Evolutionary conservation across 2,888 invertebrate species (phyloP), one percentile per base, ranked within the genome.

Genomic region (Kuschelorhynchus macadamiae): DNA sequence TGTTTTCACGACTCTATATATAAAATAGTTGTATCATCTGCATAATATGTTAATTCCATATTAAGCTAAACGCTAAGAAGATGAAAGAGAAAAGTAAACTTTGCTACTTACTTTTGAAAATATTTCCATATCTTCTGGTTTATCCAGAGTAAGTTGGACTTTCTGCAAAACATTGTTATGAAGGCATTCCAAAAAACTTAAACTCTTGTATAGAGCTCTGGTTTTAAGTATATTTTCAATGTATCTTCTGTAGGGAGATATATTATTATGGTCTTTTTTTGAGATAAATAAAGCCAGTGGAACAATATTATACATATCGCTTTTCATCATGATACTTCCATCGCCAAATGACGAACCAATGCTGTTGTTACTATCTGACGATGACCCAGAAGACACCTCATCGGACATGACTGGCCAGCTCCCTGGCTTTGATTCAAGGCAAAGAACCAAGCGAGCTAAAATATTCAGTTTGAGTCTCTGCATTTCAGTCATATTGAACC

Each of bases 401-500:
- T 77, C 75, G 7, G 71, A 73, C 53, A 73, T 64, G 0, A 77
- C 52, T 3, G 79, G 79, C 80, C 81, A 81, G 36, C 76, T 74
- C 17, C 72, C 77, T 25, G 76, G 74, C 70, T 80, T 82, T 53
- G 77, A 78, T 53, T 82, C 80, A 36, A 81, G 68, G 47, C 78
- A 85, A 81, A 81, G 85, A 70, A 93, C 63, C 76, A 93, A 86
- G 79, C 89, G 89, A 0, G 91, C 90, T 76, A 94, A 84, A 68
- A 93, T 90, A 69, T 91, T 86, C 72, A 97, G 84, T 82, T 94
- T 95, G 57, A 95, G 86, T 52, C 93, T 89, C 82, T 96, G 91
- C 82, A 95, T 93, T 75, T 90, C 88, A 0, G 94, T 93, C 81
- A 94, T 92, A 83, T 97, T 97, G 82, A 92, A 93, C 96, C 97